Percentiles rank a stretch among this genome's conserved stretches.
phyloP scores from a whole-genome alignment of 2,888 invertebrate genomes.

The Lasius platythorax region DNA sequence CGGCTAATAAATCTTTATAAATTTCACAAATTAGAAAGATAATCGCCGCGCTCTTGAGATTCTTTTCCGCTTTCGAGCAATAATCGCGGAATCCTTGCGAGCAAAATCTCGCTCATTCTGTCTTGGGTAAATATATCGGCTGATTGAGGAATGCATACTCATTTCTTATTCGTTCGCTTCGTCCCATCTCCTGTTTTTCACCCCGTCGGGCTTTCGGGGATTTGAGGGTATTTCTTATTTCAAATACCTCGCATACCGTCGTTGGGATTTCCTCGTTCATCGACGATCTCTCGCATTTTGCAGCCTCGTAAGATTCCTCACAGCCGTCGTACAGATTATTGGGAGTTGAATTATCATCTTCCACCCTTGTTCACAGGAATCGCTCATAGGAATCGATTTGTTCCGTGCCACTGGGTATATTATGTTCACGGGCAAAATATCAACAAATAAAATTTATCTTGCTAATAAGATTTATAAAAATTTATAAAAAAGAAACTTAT shows the following conservation, averaged over 20 bases:
- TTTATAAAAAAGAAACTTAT: not conserved
- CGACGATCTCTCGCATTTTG: constrained; percentile 58
- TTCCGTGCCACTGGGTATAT: not conserved
- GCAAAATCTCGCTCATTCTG: constrained; percentile 15
- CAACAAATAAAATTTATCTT: not conserved
- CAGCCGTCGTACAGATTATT: constrained; percentile 43
- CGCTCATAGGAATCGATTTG: not conserved
- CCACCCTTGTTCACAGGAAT: not conserved
- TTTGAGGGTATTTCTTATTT: constrained; percentile 63
- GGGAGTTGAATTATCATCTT: constrained; percentile 43
- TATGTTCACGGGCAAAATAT: not conserved
- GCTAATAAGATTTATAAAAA: not conserved
- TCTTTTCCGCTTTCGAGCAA: constrained; percentile 6
- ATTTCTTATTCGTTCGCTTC: constrained; percentile 55
- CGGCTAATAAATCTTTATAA: not conserved
- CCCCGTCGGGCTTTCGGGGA: constrained; percentile 39
- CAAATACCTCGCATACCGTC: constrained; percentile 65
- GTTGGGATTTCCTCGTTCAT: constrained; percentile 51
- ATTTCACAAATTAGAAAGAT: constrained; percentile 27
- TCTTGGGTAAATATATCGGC: constrained; percentile 36
- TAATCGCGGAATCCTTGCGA: constrained; percentile 20
- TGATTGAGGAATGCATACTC: constrained; percentile 51
- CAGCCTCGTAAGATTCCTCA: constrained; percentile 40
- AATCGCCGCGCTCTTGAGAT: not conserved
- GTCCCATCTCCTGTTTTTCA: constrained; percentile 10